Conservation (phyloP, 2,113 vertebrate species). For the Esox niger region DNA sequence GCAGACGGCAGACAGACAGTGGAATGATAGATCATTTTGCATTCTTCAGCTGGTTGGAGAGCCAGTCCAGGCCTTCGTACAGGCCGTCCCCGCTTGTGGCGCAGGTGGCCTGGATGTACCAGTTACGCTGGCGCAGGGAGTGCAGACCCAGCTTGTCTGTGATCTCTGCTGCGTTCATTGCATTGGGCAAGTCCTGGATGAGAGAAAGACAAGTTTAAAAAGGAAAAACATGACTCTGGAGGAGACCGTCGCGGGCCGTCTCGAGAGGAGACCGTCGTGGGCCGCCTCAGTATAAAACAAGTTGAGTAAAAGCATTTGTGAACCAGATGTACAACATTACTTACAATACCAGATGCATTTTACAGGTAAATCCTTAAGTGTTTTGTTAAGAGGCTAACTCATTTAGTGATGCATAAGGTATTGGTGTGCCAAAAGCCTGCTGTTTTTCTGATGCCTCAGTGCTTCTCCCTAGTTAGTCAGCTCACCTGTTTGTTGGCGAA, state of each 20-base stretch:
- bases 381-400: too few relatives aligned
- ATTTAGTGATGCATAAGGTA: neutral
- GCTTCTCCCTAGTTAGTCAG: too few relatives aligned
- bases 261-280: neutral
- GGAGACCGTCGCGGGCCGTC: neutral
- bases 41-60: constrained; percentile 76
- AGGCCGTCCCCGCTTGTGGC: constrained; percentile 80
- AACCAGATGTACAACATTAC: neutral
- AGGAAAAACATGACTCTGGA: neutral
- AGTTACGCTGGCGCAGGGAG: constrained; percentile 68
- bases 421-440: neutral
- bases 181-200: constrained; percentile 78
- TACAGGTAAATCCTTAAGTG: neutral
- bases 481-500: constrained; percentile 84
- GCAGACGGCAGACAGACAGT: constrained; percentile 34
- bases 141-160: constrained; percentile 78
- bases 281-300: too few relatives aligned
- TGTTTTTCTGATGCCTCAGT: too few relatives aligned
- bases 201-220: neutral
- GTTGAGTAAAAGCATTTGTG: neutral
- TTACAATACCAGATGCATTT: neutral
- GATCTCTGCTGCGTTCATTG: constrained; percentile 81
- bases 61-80: constrained; percentile 83
- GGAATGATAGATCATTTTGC: constrained; percentile 73
- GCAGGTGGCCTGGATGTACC: constrained; percentile 83